phyloP scores from a whole-genome alignment of 2,888 invertebrate species.

The Leptura quadrifasciata region DNA sequence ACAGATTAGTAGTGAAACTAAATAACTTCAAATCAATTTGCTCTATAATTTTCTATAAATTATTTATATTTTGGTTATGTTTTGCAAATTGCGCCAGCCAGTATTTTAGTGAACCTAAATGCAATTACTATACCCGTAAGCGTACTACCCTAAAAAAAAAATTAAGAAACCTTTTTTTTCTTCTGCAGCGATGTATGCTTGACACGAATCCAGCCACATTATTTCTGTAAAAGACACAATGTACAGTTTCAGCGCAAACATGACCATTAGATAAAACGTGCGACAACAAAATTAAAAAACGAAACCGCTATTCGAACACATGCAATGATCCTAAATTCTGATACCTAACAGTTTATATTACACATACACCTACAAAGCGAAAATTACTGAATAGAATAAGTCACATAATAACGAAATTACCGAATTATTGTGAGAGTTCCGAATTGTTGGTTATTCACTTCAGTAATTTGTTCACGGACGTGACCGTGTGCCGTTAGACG shows the following conservation, averaged over 20 bases:
- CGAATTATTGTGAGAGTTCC: constrained; percentile 17
- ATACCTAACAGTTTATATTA: constrained; percentile 12
- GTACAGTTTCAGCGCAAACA: background rate
- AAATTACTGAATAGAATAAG: background rate
- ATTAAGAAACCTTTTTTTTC: background rate
- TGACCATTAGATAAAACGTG: constrained; percentile 4
- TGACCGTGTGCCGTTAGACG: constrained; percentile 17
- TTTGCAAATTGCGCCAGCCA: no score
- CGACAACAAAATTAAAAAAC: constrained; percentile 17
- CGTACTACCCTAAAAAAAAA: no score
- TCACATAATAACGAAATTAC: constrained; percentile 18
- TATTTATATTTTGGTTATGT: no score
- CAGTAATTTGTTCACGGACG: constrained; percentile 23
- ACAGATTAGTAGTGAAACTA: no score
- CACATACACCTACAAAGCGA: constrained; percentile 12
- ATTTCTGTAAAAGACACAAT: background rate
- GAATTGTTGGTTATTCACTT: constrained; percentile 21
- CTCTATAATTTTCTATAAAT: no score
- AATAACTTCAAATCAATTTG: no score
- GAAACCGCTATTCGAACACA: background rate
- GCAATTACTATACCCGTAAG: no score
- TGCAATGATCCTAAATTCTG: constrained; percentile 15
- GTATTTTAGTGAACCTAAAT: no score
- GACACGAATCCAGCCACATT: background rate
- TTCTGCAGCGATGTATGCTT: background rate